These are phyloP conservation scores for Zaprionus davidi DNA, from an alignment of 1,140 invertebrate species.

Conservation along the genomic window DNA sequence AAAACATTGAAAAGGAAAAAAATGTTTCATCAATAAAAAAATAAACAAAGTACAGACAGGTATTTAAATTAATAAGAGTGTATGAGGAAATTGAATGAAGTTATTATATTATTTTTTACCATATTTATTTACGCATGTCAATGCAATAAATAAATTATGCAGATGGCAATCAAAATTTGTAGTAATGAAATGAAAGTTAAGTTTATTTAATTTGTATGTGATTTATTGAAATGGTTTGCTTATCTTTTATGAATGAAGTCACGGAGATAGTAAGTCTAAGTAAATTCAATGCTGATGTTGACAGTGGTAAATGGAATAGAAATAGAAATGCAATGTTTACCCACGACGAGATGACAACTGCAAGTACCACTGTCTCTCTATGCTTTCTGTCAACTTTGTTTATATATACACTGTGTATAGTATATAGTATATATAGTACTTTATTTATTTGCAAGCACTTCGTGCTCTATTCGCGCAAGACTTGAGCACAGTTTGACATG, in stretches of 20 bases:
- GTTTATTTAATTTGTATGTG: neutral
- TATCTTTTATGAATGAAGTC: neutral
- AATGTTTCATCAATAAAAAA: neutral
- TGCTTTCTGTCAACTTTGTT: neutral
- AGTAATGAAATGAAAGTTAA: neutral
- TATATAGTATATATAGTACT: neutral
- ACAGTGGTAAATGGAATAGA: slow-evolving; percentile 3
- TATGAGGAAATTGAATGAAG: neutral
- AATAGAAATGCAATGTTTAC: slow-evolving; percentile 1
- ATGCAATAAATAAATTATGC: neutral
- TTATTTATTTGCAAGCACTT: slow-evolving; percentile 6
- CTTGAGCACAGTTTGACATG: slow-evolving; percentile 67
- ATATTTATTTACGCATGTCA: neutral
- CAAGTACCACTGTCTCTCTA: neutral
- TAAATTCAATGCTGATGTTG: neutral
- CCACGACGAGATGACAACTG: neutral
- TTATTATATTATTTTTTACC: neutral
- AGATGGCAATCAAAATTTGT: neutral
- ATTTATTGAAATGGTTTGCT: neutral
- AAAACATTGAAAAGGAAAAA: neutral
- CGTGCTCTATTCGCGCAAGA: slow-evolving; percentile 1
- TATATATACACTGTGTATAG: neutral
- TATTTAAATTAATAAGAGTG: neutral
- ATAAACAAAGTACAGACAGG: neutral
- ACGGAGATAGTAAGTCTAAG: neutral